Percentiles rank a stretch among this genome's conserved stretches.
These are phyloP conservation scores for Pterophyllum scalare DNA, from an alignment of 2,113 vertebrate species.

Conservation along the genomic window DNA sequence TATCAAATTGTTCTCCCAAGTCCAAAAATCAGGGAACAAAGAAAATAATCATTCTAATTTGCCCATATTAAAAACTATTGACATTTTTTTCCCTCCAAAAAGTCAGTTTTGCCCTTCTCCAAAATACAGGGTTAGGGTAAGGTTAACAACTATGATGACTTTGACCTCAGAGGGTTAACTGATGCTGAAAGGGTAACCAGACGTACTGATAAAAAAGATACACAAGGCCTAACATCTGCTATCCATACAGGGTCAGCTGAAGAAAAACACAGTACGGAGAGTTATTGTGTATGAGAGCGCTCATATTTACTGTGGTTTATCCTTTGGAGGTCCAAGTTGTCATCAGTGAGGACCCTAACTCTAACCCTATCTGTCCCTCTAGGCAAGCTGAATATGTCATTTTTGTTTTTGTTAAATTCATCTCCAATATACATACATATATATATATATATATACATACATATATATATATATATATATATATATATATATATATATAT, in stretches of 20 bases:
- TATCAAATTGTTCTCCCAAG: too few species aligned
- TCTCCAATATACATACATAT: too few species aligned
- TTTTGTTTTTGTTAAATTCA: too few species aligned
- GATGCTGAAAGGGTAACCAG: neutral
- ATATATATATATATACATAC: too few species aligned
- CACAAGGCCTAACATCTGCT: neutral
- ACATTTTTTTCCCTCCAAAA: neutral
- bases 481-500: too few species aligned
- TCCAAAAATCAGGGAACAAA: neutral
- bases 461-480: too few species aligned
- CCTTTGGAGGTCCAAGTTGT: too few species aligned
- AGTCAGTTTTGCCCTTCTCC: neutral
- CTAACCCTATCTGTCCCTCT: too few species aligned
- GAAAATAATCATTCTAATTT: neutral
- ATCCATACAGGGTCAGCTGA: constrained; percentile 1
- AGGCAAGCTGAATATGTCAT: too few species aligned
- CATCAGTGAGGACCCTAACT: too few species aligned
- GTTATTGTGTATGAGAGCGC: neutral
- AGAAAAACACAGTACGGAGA: neutral
- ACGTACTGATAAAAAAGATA: neutral
- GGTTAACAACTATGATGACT: neutral
- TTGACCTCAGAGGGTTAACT: neutral
- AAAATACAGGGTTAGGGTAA: neutral
- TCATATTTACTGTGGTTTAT: neutral
- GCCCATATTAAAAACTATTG: too few species aligned